A percentile compares a stretch with the other conserved stretches of the same genome.
These are phyloP conservation scores for Tamias sibiricus DNA, from an alignment of 2,113 vertebrate species.

Conservation along the genomic window DNA sequence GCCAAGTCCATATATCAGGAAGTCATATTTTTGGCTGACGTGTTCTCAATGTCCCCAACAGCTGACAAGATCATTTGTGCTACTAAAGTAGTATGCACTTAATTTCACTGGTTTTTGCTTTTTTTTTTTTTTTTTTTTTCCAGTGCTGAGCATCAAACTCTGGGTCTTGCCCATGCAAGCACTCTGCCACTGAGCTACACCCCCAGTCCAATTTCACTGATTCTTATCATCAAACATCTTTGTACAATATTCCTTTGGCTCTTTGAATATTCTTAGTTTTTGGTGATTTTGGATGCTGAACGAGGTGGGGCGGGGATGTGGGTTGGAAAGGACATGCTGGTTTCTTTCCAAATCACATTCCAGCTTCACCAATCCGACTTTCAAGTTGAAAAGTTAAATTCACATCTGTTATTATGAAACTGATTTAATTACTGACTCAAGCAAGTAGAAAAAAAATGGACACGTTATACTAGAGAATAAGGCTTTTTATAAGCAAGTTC, in stretches of 20 bases:
- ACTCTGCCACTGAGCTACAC: neutral
- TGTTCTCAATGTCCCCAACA: too few species aligned
- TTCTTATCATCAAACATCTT: neutral
- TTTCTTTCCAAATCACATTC: conserved; percentile 38
- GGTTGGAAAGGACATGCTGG: neutral
- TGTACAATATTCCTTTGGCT: neutral
- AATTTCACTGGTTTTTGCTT: neutral
- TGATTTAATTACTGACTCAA: conserved; percentile 2
- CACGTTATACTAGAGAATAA: neutral
- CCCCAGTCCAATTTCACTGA: neutral
- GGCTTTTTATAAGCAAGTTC: conserved; percentile 7
- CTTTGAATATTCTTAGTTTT: neutral
- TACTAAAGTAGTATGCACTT: neutral
- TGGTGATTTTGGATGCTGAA: conserved; percentile 7
- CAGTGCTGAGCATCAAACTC: neutral
- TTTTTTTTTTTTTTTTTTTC: neutral
- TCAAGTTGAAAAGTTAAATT: conserved; percentile 58
- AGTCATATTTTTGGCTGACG: too few species aligned
- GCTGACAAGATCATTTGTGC: neutral
- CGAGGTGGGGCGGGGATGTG: neutral
- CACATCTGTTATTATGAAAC: conserved; percentile 28
- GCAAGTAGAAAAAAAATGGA: neutral
- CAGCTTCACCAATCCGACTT: conserved; percentile 13
- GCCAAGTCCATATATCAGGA: too few species aligned
- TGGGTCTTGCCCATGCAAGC: neutral